Evolutionary conservation across 2,113 vertebrate species (phyloP).

Genomic region (Onychorhynchus coronatus): DNA sequence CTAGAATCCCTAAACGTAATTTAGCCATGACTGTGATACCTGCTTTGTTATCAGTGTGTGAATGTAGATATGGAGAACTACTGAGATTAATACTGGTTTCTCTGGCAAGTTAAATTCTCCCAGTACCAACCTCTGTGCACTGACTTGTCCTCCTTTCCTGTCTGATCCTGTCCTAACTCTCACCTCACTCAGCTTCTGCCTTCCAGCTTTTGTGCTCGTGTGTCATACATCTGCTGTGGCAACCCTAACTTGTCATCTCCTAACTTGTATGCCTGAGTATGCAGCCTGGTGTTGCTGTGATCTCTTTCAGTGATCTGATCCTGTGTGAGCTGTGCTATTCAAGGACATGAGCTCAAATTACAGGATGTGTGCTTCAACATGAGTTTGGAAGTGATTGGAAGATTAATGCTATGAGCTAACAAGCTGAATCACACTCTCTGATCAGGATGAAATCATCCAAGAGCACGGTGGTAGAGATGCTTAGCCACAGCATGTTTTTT

Average conservation of each 20-base stretch:
- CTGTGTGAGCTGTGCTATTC: not conserved
- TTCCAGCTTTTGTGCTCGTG: not conserved
- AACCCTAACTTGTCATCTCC: not conserved
- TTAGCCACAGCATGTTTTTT: slow-evolving; percentile 17
- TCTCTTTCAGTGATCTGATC: not conserved
- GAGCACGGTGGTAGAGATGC: not conserved
- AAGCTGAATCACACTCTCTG: slow-evolving; percentile 21
- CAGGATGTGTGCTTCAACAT: not conserved
- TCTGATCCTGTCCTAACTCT: not conserved
- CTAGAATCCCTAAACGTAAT: not conserved
- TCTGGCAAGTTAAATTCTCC: not conserved
- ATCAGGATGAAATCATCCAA: slow-evolving; percentile 2
- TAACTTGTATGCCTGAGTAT: slow-evolving; percentile 8
- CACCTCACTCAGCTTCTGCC: slow-evolving; percentile 27
- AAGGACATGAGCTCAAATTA: not conserved
- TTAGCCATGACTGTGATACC: not conserved
- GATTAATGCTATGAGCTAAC: slow-evolving; percentile 13
- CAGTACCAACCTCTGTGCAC: not conserved
- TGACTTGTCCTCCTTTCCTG: not conserved
- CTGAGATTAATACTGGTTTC: slow-evolving; percentile 11
- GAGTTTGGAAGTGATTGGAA: not conserved
- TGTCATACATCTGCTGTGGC: slow-evolving; percentile 6
- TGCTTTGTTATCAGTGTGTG: not conserved
- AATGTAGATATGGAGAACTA: not conserved
- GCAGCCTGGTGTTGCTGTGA: slow-evolving; percentile 10